Evolutionary conservation across 2,113 vertebrate species (phyloP), one percentile per base, ranked within the genome.

Genomic region (Herpetotheres cachinnans): DNA sequence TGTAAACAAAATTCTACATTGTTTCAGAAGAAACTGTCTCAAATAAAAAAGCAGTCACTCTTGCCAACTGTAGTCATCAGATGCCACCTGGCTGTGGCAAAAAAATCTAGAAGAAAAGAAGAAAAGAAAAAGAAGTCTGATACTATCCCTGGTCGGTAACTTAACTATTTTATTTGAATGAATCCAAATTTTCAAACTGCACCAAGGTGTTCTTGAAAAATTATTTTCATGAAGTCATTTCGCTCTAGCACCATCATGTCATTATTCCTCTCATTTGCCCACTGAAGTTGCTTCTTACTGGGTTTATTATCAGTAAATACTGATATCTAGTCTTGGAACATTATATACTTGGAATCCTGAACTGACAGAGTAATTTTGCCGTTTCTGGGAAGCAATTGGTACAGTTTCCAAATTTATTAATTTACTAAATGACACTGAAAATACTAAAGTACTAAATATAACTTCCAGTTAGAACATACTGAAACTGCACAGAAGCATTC

Each of bases 201-300:
- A 92, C 56, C 76, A 84, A 90, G 58, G 47, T 77, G 19, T n/a
- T 94, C 91, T 83, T 91, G 85, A 97, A 95, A 97, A 97, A 96
- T 50, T 95, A 96, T 94, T 97, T 95, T 87, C 55, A 95, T 88
- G 59, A 74, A 73, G 52, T 30, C 82, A 83, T 97, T 93, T 91
- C 76, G 44, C n/a, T 84, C 80, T 86, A 76, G 42, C 22, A 40
- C 70, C 49, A 38, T 79, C 47, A 40, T 55, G 61, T 69, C 36
- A 81, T 81, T 91, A 86, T 92, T 96, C 25, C 40, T 72, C 58
- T 88, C 92, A 79, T 82, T 72, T 89, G 32, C 46, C 65, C 83
- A 86, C 65, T 89, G 89, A 95, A 91, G 70, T 92, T 55, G 29
- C 29, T 50, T 96, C 62, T 94, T 86, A 86, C 5, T 16, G 0